Conservation (phyloP, 2,888 invertebrate species). For the Heteromyza rotundicornis region DNA sequence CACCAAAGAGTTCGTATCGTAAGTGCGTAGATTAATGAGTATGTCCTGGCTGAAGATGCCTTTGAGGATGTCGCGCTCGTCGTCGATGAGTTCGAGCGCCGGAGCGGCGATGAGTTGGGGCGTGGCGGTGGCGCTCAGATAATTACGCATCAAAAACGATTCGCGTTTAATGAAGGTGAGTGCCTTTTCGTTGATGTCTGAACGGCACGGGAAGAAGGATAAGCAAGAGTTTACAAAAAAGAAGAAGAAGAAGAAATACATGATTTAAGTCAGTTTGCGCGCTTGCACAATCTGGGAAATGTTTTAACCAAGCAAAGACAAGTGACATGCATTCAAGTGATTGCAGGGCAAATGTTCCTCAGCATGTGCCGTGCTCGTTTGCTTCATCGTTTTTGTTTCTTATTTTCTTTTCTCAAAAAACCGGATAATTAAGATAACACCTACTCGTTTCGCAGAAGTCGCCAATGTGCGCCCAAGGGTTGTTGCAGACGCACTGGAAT, state of each 20-base stretch:
- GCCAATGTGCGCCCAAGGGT: conserved; percentile 92
- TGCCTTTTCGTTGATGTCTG: conserved; percentile 90
- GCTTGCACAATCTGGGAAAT: too few species aligned
- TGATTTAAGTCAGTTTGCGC: not conserved
- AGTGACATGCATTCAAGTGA: too few species aligned
- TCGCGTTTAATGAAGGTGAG: conserved; percentile 84
- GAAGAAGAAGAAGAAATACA: conserved; percentile 12
- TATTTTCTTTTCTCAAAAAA: too few species aligned
- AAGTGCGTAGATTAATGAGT: conserved; percentile 88
- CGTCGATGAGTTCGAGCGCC: conserved; percentile 55
- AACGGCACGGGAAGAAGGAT: too few species aligned
- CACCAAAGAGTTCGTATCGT: conserved; percentile 80
- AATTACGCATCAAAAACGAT: conserved; percentile 81
- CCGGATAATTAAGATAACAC: too few species aligned
- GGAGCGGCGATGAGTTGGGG: conserved; percentile 57
- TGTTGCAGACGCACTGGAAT: conserved; percentile 90
- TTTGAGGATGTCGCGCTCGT: conserved; percentile 67
- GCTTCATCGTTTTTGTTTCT: too few species aligned
- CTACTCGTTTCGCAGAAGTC: conserved; percentile 89
- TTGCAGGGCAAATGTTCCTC: too few species aligned
- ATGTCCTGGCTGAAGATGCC: conserved; percentile 81
- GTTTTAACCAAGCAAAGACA: too few species aligned
- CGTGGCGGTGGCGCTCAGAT: conserved; percentile 69
- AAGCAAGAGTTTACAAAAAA: not conserved
- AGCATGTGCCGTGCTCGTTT: too few species aligned